phyloP scores from a whole-genome alignment of 1,140 invertebrate genomes.

The Drosophila sechellia region DNA sequence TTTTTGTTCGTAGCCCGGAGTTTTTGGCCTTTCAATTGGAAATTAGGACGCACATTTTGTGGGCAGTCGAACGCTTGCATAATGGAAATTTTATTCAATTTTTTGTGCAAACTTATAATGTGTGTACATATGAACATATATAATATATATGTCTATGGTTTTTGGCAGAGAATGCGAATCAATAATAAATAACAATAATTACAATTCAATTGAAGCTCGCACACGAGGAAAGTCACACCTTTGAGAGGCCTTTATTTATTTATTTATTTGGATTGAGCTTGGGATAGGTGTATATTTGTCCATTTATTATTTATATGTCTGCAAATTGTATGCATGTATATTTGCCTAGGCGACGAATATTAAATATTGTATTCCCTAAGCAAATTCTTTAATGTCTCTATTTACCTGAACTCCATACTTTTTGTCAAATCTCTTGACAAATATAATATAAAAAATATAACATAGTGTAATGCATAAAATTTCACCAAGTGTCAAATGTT shows the following conservation, averaged over 20 bases:
- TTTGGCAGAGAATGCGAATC: conserved; percentile 15
- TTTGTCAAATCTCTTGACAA: too few relatives aligned
- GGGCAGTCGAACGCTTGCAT: conserved; percentile 36
- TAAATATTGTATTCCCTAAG: not conserved
- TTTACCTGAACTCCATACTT: not conserved
- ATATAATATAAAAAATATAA: too few relatives aligned
- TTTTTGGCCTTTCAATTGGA: conserved; percentile 50
- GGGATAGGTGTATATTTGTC: not conserved
- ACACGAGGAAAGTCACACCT: conserved; percentile 21
- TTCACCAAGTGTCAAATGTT: not conserved
- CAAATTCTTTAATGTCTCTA: not conserved
- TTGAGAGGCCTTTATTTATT: not conserved
- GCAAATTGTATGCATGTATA: not conserved
- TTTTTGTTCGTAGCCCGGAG: conserved; percentile 15
- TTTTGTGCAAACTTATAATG: conserved; percentile 12
- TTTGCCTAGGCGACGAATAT: not conserved
- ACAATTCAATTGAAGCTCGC: conserved; percentile 17
- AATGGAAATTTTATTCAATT: conserved; percentile 24
- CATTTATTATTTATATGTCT: not conserved
- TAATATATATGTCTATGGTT: not conserved
- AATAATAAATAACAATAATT: conserved; percentile 24
- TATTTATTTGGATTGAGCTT: not conserved
- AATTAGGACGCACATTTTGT: conserved; percentile 50
- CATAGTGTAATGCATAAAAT: too few relatives aligned
- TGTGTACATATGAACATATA: not conserved